Evolutionary conservation across 2,888 invertebrate genomes (phyloP).

Genomic region (Troides aeacus): DNA sequence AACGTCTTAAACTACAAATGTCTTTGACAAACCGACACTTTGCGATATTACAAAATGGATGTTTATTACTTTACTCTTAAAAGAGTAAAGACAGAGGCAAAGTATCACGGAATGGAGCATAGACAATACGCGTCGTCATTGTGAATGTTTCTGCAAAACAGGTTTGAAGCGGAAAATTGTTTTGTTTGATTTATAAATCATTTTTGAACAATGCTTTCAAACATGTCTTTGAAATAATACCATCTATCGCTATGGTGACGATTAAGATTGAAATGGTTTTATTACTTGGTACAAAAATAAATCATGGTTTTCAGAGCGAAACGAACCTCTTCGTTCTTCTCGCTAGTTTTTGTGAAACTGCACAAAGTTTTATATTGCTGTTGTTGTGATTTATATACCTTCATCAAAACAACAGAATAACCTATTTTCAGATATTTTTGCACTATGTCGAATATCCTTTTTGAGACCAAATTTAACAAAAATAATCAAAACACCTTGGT

Average conservation of each 20-base stretch:
- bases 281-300: too few species aligned
- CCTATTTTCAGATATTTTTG: not conserved
- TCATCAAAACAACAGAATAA: not conserved
- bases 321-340: not conserved
- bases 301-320: not conserved
- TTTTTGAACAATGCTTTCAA: not conserved
- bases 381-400: not conserved
- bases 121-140: slow-evolving; percentile 1
- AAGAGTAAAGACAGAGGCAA: not conserved
- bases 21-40: not conserved
- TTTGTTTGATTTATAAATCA: not conserved
- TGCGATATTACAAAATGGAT: not conserved
- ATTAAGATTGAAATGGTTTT: too few species aligned
- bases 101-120: not conserved
- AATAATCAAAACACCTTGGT: not conserved
- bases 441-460: not conserved
- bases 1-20: not conserved
- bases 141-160: not conserved
- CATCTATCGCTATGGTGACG: not conserved
- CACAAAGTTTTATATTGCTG: not conserved
- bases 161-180: not conserved
- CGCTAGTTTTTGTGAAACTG: not conserved
- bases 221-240: not conserved
- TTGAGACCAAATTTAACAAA: not conserved
- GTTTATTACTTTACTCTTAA: slow-evolving; percentile 1